phyloP scores from a whole-genome alignment of 1,140 invertebrate species.

The Pogonus chalceus region DNA sequence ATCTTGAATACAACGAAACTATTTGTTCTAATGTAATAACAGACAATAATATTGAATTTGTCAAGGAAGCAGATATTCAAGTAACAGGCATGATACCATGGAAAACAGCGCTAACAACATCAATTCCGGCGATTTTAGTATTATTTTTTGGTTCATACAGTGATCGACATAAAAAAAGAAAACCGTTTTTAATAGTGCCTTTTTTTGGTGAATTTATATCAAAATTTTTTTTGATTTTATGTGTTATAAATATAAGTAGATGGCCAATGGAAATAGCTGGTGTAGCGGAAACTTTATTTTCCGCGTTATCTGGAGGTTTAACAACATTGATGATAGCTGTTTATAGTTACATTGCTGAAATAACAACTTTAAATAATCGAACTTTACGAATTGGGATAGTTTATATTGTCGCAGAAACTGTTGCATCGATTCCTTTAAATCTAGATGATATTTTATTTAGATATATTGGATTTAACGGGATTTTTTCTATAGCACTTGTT shows the following conservation, averaged over 20 bases:
- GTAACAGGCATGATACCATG: constrained; percentile 31
- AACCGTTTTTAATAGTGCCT: constrained; percentile 51
- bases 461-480: constrained; percentile 24
- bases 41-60: constrained; percentile 27
- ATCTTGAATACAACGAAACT: constrained; percentile 23
- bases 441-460: constrained; percentile 27
- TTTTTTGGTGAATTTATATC: constrained; percentile 46
- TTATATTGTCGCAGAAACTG: constrained; percentile 40
- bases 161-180: constrained; percentile 49
- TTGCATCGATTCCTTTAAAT: constrained; percentile 16
- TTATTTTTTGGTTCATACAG: constrained; percentile 55
- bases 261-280: constrained; percentile 43
- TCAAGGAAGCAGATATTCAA: constrained; percentile 26
- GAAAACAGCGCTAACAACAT: constrained; percentile 29
- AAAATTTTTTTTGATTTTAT: constrained; percentile 39
- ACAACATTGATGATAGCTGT: constrained; percentile 43
- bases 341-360: constrained; percentile 48
- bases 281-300: constrained; percentile 41
- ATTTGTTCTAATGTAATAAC: constrained; percentile 36
- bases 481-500: constrained; percentile 22
- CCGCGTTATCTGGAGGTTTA: constrained; percentile 44
- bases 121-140: constrained; percentile 44
- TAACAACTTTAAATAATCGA: constrained; percentile 41
- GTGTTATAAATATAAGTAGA: constrained; percentile 40
- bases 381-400: constrained; percentile 45